phyloP scores from a whole-genome alignment of 1,140 invertebrate species.

The Charaxes varanes region DNA sequence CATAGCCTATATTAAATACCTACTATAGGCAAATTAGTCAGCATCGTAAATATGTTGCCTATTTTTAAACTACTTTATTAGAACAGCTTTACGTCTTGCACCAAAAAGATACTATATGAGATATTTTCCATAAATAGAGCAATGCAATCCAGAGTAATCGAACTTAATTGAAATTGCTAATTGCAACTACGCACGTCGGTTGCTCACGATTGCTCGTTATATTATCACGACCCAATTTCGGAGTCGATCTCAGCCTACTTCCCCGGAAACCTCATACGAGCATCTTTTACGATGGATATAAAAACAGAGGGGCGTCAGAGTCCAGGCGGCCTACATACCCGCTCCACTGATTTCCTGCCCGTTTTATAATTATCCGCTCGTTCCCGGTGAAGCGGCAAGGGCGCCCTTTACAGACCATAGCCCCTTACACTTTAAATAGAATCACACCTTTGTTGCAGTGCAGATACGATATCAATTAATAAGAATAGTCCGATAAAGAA shows the following conservation, averaged over 20 bases:
- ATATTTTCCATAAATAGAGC: neutral
- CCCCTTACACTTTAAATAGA: constrained; percentile 48
- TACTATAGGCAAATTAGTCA: too few species aligned
- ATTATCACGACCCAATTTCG: constrained; percentile 45
- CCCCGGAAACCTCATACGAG: constrained; percentile 49
- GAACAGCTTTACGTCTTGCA: neutral
- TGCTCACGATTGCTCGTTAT: constrained; percentile 15
- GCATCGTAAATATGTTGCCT: too few species aligned
- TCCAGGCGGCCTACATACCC: constrained; percentile 57
- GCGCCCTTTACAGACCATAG: constrained; percentile 56
- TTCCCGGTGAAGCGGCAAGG: constrained; percentile 50
- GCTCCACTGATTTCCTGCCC: constrained; percentile 57
- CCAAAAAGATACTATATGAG: neutral
- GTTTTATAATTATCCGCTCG: constrained; percentile 64
- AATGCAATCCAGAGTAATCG: neutral
- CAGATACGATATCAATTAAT: too few species aligned
- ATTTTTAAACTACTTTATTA: too few species aligned
- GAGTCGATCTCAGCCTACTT: constrained; percentile 44
- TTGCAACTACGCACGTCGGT: constrained; percentile 2
- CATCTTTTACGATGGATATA: constrained; percentile 48
- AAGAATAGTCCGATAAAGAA: too few species aligned
- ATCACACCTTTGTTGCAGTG: constrained; percentile 2
- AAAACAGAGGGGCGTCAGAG: constrained; percentile 40
- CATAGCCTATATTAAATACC: too few species aligned
- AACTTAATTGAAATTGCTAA: neutral